Evolutionary conservation across 2,113 vertebrate genomes (phyloP).

Genomic region (Leucopternis melanops): DNA sequence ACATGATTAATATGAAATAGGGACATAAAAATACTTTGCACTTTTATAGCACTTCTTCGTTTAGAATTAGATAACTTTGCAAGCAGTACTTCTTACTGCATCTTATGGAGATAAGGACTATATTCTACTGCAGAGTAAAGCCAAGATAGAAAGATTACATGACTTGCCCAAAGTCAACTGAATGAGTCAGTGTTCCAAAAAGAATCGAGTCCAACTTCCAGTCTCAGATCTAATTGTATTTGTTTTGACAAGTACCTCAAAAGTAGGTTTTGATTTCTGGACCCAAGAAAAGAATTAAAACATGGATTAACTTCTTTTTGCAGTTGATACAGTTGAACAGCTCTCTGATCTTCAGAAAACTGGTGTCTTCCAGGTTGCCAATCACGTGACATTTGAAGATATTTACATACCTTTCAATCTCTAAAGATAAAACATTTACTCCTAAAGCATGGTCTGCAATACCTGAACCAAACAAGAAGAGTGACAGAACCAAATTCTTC

Average conservation of each 20-base stretch:
- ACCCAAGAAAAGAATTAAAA: not conserved
- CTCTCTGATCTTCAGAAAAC: constrained; percentile 4
- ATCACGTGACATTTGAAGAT: not conserved
- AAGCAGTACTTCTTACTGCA: not conserved
- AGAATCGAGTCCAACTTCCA: not conserved
- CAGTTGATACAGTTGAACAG: not conserved
- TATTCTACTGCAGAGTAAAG: not conserved
- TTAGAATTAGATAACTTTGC: not conserved
- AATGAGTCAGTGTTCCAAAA: not conserved
- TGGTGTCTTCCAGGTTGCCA: not conserved
- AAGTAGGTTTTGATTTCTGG: not conserved
- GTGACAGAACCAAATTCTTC: not conserved
- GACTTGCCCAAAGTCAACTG: constrained; percentile 41
- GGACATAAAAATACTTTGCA: constrained; percentile 43
- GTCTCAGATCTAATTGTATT: not conserved
- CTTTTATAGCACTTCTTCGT: constrained; percentile 45
- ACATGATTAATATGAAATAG: not conserved
- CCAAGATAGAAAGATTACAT: not conserved
- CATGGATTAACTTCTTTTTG: not conserved
- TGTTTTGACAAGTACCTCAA: not conserved
- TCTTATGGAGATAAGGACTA: not conserved
- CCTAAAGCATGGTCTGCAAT: not conserved
- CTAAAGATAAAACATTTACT: not conserved
- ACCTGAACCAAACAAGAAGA: not conserved
- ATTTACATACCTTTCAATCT: not conserved